Percentiles rank a stretch among this genome's conserved stretches.
Evolutionary conservation across 2,797 vertebrate species (phyloP).

Genomic region (Odontamblyopus lacepedii): DNA sequence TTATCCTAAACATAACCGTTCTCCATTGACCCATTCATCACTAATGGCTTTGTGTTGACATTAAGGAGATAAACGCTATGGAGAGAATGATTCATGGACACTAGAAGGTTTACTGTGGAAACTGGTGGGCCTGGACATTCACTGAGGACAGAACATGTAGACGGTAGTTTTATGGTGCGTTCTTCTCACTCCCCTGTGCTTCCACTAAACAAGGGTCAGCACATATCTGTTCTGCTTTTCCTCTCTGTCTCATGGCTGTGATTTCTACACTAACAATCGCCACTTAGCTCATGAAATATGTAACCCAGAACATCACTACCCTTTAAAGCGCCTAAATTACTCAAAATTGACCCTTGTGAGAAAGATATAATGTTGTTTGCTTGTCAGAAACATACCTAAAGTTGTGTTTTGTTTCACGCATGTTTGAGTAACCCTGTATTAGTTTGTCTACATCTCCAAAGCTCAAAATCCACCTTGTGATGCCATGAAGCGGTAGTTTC

Average conservation of each 20-base stretch:
- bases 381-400: no score
- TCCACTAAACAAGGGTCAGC: constrained; percentile 58
- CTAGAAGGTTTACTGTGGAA: constrained; percentile 52
- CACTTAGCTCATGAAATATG: constrained; percentile 38
- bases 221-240: constrained; percentile 58
- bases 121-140: constrained; percentile 56
- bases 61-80: constrained; percentile 29
- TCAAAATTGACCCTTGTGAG: no score
- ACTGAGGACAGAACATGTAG: constrained; percentile 29
- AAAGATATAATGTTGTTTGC: no score
- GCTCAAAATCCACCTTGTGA: no score
- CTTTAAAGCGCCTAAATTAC: constrained; percentile 33
- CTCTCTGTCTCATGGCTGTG: constrained; percentile 34
- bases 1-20: not conserved
- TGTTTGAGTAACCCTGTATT: no score
- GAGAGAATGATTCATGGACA: constrained; percentile 46
- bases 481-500: no score
- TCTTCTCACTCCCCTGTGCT: constrained; percentile 58
- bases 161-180: constrained; percentile 57
- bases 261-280: constrained; percentile 35
- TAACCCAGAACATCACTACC: constrained; percentile 38
- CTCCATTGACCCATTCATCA: constrained; percentile 19
- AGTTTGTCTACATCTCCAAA: no score
- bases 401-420: no score
- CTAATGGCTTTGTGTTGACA: constrained; percentile 21